Base-by-base conservation (phyloP, 2,888 invertebrate species). In the Dryocosmus kuriphilus region DNA sequence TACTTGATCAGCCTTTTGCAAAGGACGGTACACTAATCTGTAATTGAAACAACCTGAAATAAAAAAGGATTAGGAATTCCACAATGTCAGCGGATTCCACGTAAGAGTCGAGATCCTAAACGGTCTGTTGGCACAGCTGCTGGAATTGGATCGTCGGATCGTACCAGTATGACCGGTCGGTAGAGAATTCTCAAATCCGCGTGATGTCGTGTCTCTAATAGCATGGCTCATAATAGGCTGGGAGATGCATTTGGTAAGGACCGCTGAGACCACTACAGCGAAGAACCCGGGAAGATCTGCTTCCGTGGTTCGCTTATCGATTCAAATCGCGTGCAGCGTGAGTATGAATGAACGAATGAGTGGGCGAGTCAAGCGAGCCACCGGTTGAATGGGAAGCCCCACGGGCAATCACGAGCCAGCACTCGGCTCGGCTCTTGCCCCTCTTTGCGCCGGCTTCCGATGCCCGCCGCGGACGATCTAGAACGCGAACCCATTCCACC, bases 321-420 rank as follows among this genome's bases (percentile, higher is more conserved):
- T 90, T 90, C 89, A 90, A 90, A 90, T 90, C 88, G 90, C 89
- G 90, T 90, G 86, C 88, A 84, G 75, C 78, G 83, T 85, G 86
- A 85, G 89, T 89, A 90, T 90, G 90, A 90, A 90, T 90, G 90
- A 90, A 89, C 87, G 89, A 89, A 89, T 87, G 90, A 90, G 89
- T 88, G 88, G 88, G 89, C 88, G 89, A 89, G 86, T 85, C 87
- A 82, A 82, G 82, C 82, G 87, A 88, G 89, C 89, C 88, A 88
- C 88, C 87, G 89, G 89, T 88, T 90, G 90, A 90, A 90, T 90
- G 90, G 86, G 84, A 88, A 86, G 84, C 86, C 88, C 86, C 85
- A 83, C 84, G 85, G 88, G 83, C 88, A 86, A 86, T 87, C 89
- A 87, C 86, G 85, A 80, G 82, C 80, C 82, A 74, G 74, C 71